A percentile compares a stretch with the other conserved stretches of the same genome.
phyloP scores from a whole-genome alignment of 2,113 vertebrate species.

The Micronisus gabar region DNA sequence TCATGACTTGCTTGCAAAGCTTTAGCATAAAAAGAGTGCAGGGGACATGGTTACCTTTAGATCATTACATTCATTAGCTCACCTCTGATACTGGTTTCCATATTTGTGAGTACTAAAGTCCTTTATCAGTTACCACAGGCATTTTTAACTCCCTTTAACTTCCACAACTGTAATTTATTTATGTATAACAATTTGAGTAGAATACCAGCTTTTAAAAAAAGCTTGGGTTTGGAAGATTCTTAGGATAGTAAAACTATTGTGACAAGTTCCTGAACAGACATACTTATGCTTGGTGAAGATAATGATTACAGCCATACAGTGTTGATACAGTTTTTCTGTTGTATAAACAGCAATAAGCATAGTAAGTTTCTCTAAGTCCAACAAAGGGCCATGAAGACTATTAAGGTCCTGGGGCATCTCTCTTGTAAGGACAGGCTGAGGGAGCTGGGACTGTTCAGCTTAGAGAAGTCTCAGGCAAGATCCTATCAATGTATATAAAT shows the following conservation, averaged over 20 bases:
- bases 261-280: background rate
- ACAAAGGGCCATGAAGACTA: background rate
- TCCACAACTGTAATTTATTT: background rate
- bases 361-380: background rate
- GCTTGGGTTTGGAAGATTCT: background rate
- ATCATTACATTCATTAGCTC: background rate
- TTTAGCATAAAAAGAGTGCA: background rate
- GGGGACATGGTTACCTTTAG: background rate
- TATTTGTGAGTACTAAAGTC: background rate
- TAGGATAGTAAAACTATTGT: background rate
- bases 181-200: background rate
- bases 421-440: background rate
- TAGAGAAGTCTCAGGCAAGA: background rate
- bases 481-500: background rate
- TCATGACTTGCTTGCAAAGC: background rate
- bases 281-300: background rate
- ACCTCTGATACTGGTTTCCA: background rate
- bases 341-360: background rate
- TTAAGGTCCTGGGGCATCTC: background rate
- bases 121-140: background rate
- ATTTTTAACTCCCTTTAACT: background rate
- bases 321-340: background rate
- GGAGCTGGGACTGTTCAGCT: background rate
- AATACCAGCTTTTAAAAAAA: background rate
- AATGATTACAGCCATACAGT: background rate